Evolutionary conservation across 2,113 vertebrate species (phyloP), one percentile per base, ranked within the genome.

Genomic region (Anser cygnoides): DNA sequence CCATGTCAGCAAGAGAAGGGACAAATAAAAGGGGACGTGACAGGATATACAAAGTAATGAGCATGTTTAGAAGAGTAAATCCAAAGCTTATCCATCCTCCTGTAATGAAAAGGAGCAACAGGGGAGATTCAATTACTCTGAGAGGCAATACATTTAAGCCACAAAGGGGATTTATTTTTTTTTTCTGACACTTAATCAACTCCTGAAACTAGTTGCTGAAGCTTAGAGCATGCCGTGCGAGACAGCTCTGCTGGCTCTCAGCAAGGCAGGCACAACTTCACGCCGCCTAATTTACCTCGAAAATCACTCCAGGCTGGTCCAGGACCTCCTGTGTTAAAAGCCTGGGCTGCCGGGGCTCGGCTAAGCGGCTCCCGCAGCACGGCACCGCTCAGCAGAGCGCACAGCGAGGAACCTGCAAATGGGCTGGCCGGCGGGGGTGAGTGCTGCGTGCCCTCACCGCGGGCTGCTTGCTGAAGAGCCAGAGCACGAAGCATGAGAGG

Each of bases 381-480:
- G 63, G 76, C 33, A 15, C 33, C 17, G 49, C 62, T 83, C 39
- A 70, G 76, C 67, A 80, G 72, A 84, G 54, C 0, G 0, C 89
- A 41, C 63, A 86, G 91, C 2, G 0, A 91, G 66, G 61, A 62
- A 78, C 19, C 59, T 87, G 81, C 63, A 75, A 84, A 67, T 28
- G 55, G 5, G 9, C 25, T 57, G 0, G 0, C 9, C 2, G 1
- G 28, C 4, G 23, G 23, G 55, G 44, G 39, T 0, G 1, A 58
- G 35, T 29, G 33, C 57, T 1, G 5, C 61, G 41, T 1, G 0
- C 33, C 22, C 66, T 87, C 37, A 16, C 0, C 1, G 62, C 1
- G 0, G 13, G 66, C 58, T 1, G 11, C 63, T 88, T 59, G 6
- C 26, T 35, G 20, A 29, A 54, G 25, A 85, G 43, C 12, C 72